Percentiles rank a stretch among this genome's conserved stretches.
Evolutionary conservation across 2,888 invertebrate genomes (phyloP).

Genomic region (Dynastes grantii): DNA sequence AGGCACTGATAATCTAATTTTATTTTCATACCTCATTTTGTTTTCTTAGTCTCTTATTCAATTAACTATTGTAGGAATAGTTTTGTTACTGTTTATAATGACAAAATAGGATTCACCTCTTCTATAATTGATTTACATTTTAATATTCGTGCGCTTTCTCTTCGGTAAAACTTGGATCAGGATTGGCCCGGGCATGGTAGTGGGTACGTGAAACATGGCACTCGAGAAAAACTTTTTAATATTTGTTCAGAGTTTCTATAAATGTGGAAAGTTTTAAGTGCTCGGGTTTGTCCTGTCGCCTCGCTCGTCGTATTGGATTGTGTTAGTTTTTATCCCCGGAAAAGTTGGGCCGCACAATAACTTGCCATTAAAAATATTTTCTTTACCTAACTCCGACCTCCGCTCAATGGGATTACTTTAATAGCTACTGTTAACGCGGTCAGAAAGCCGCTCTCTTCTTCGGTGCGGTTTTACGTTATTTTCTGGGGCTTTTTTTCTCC

Average conservation of each 20-base stretch:
- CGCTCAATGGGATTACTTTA: conserved; percentile 42
- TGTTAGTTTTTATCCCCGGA: conserved; percentile 46
- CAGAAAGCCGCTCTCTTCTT: conserved; percentile 9
- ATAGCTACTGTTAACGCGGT: conserved; percentile 38
- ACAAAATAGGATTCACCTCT: not conserved
- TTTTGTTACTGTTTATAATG: not conserved
- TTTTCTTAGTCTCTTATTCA: too few species aligned
- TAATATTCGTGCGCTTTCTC: conserved; percentile 15
- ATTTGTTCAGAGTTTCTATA: conserved; percentile 50
- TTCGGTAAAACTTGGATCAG: conserved; percentile 45
- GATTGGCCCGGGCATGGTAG: not conserved
- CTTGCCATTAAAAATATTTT: conserved; percentile 50
- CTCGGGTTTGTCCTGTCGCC: conserved; percentile 42
- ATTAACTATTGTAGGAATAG: not conserved
- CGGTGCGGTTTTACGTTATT: conserved; percentile 20
- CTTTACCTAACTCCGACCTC: conserved; percentile 42
- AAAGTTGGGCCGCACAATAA: conserved; percentile 43
- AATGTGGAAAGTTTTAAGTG: conserved; percentile 52
- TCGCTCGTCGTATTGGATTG: conserved; percentile 48
- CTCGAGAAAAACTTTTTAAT: conserved; percentile 50
- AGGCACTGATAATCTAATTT: too few species aligned
- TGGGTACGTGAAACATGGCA: conserved; percentile 38
- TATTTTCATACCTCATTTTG: too few species aligned
- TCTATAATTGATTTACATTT: conserved; percentile 19
- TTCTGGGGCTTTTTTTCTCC: not conserved